These are phyloP conservation scores for Drosophila neonasuta DNA, from an alignment of 2,888 invertebrate genomes.

Conservation along the genomic window DNA sequence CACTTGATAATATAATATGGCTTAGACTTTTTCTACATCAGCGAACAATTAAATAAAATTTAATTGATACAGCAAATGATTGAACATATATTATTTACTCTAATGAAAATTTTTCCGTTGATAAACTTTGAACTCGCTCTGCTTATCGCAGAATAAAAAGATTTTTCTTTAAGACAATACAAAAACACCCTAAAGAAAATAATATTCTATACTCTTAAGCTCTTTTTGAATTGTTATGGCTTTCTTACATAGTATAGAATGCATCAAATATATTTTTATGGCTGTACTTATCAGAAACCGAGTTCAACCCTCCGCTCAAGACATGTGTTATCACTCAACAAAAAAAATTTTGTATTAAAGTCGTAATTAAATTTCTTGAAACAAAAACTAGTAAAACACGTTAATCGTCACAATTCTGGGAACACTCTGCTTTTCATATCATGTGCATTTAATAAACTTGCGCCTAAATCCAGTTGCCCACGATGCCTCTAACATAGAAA, in stretches of 20 bases:
- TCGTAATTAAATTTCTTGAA: not conserved
- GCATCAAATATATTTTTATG: not conserved
- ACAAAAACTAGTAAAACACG: not conserved
- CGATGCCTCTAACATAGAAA: constrained; percentile 38
- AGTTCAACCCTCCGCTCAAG: not conserved
- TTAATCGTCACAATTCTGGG: not conserved
- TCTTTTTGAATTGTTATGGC: not conserved
- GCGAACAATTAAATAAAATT: too few relatives aligned
- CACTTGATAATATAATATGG: too few relatives aligned
- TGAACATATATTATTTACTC: not conserved
- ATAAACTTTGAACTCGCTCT: constrained; percentile 21
- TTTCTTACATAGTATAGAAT: not conserved
- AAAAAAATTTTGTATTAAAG: not conserved
- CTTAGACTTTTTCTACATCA: too few relatives aligned
- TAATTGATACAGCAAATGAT: not conserved
- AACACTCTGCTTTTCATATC: constrained; percentile 6
- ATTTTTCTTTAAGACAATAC: not conserved
- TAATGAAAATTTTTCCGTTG: not conserved
- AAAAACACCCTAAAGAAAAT: not conserved
- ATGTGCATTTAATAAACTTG: constrained; percentile 34
- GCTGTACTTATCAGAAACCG: not conserved
- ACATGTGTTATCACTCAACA: not conserved
- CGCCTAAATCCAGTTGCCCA: not conserved
- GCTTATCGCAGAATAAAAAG: constrained; percentile 24
- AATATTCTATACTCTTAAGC: not conserved